Base-by-base conservation (phyloP, 2,113 vertebrate species). In the Neodontobutis hainanensis region DNA sequence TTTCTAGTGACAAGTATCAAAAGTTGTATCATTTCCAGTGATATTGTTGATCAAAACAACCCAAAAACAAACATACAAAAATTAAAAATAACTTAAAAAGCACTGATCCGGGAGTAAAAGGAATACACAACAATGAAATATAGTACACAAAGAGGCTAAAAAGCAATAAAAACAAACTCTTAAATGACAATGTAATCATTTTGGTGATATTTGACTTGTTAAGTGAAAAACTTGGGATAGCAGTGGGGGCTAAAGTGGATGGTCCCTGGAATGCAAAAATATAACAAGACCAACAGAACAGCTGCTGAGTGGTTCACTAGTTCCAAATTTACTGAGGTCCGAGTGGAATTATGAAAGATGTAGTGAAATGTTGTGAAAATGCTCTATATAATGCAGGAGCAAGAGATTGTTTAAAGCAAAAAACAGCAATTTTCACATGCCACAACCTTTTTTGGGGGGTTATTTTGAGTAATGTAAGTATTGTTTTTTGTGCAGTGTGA, bases 181-280 rank as follows among this genome's bases (percentile, higher is more conserved):
- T 8, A 40, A 40, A 40, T 2, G 38, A 40, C 8, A 5, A 40
- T 40, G 38, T 40, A 3, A 40, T 40, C 19, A 40, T 2, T 40
- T 6, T 48, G 4, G 15, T 7, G 16, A 32, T 2, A 32, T 10
- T 52, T 3, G 48, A 50, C 48, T 8, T 34, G 11, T 34, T 9
- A 4, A 52, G 50, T 10, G 50, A 27, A 27, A 51, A 51, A 11
- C 27, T 51, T 19, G 11, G 10, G 8, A 32, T 7, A 32, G 49
- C 5, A 3, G 3, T 44, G 49, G 46, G 19, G 35, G 0, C 35
- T 67, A 43, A 9, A 53, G 35, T 27, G 61, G 51, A 43, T 58
- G 59, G 48, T 47, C 55, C 19, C 42, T 72, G 65, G 70, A 87
- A 86, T 82, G 73, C 52, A 73, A 32, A 68, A 36, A 56, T 9